Base-by-base conservation (phyloP, 2,797 vertebrate species). In the Argya squamiceps region DNA sequence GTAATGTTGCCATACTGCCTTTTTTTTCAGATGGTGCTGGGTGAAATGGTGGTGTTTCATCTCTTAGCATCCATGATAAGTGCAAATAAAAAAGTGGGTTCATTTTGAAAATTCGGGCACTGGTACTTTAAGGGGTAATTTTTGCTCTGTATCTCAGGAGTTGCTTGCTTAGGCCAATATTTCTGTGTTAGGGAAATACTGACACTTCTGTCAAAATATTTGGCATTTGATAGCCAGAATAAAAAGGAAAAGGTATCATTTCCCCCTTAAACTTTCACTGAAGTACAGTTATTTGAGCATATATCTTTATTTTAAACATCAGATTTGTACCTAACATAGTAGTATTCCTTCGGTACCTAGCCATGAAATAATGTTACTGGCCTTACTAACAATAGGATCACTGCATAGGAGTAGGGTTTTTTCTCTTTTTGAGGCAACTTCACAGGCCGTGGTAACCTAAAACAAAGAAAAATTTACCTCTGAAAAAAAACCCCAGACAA, bases 351-450 rank as follows among this genome's bases (percentile, higher is more conserved):
- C 5, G 32, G 6, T 21, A 8, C 5, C 16, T 74, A 77, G 12
- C 10, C 14, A 34, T 58, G 19, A 65, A 83, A 58, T 29, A 62
- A 43, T 44, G 14, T 18, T 49, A 67, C 18, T 71, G 19, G 12
- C 10, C 32, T 36, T 30, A 41, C 6, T 49, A 30, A 60, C n/a
- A 14, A 10, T 37, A 23, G 7, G 10, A 46, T 37, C 46, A 71
- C 18, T 15, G 53, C 0, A 2, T 22, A 23, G 10, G n/a, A 52
- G 10, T 27, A 50, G 19, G 1, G 1, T 1, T 27, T 37, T 24
- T 59, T 2, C 41, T 18, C 0, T 21, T 36, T 67, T 65, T 23
- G 55, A 71, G 11, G 26, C 14, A 58, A 49, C 10, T 41, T 59
- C 26, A 32, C 18, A 8, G 27, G 68, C 36, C 21, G 5, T 16